Evolutionary conservation across 2,888 invertebrate species (phyloP).

Genomic region (Philereme vetulata): DNA sequence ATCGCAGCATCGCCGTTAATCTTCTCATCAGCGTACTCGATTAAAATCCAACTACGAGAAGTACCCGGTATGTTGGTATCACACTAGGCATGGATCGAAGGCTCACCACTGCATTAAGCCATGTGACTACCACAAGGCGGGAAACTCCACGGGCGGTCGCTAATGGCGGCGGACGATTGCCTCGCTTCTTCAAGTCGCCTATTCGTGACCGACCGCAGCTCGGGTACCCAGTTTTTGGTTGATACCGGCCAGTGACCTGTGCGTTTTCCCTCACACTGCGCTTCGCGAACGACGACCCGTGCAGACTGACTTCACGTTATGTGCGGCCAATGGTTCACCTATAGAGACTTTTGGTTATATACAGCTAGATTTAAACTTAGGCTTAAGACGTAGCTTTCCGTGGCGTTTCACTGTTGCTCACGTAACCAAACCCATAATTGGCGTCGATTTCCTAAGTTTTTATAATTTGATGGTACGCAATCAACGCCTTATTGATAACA

Average conservation of each 20-base stretch:
- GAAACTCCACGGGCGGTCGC: conserved; percentile 19
- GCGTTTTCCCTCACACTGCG: conserved; percentile 1
- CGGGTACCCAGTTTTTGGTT: background rate
- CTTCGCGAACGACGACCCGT: conserved; percentile 1
- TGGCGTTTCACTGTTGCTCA: conserved; percentile 14
- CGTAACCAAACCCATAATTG: conserved; percentile 10
- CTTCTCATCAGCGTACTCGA: too few relatives aligned
- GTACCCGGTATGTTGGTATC: background rate
- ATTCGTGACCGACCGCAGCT: background rate
- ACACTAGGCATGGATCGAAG: background rate
- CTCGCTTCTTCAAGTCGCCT: background rate
- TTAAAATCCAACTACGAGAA: background rate
- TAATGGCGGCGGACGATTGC: conserved; percentile 18
- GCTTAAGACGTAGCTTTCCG: conserved; percentile 9
- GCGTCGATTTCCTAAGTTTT: conserved; percentile 8
- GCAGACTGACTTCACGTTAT: background rate
- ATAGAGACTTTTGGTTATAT: background rate
- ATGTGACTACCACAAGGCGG: conserved; percentile 13
- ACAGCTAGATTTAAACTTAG: conserved; percentile 2
- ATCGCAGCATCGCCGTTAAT: too few relatives aligned
- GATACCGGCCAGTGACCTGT: conserved; percentile 3
- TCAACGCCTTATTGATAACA: conserved; percentile 1
- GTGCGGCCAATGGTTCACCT: background rate
- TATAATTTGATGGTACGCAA: conserved; percentile 10
- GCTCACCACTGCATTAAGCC: background rate